A percentile compares a stretch with the other conserved stretches of the same genome.
phyloP scores from a whole-genome alignment of 2,888 invertebrate genomes.

The Scrobipalpa costella region DNA sequence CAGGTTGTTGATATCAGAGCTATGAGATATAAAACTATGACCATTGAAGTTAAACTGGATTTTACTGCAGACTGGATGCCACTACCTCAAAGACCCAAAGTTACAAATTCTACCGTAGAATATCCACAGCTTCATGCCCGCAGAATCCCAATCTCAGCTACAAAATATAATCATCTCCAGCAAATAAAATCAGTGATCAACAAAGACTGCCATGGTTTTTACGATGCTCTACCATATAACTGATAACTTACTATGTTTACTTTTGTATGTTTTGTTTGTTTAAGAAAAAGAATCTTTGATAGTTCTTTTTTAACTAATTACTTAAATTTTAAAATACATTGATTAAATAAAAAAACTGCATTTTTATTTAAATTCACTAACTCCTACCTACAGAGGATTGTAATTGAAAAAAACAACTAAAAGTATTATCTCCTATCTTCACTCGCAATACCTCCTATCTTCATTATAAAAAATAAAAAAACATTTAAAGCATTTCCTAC shows the following conservation, averaged over 20 bases:
- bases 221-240: background rate
- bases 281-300: too few species aligned
- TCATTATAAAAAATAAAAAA: background rate
- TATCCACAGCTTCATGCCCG: background rate
- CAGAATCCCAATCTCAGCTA: background rate
- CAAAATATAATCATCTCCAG: constrained; percentile 6
- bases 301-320: background rate
- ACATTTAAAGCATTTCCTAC: background rate
- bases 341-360: background rate
- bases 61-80: background rate
- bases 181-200: background rate
- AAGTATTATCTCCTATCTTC: background rate
- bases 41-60: background rate
- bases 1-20: constrained; percentile 14
- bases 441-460: background rate
- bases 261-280: background rate
- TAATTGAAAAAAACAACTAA: too few species aligned
- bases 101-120: background rate
- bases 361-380: background rate
- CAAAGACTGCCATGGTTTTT: background rate
- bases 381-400: too few species aligned
- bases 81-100: constrained; percentile 8
- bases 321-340: background rate
- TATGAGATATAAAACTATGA: constrained; percentile 2
- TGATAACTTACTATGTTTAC: background rate